Percentiles rank a stretch among this genome's conserved stretches.
phyloP scores from a whole-genome alignment of 2,797 vertebrate genomes.

The Avahi laniger region DNA sequence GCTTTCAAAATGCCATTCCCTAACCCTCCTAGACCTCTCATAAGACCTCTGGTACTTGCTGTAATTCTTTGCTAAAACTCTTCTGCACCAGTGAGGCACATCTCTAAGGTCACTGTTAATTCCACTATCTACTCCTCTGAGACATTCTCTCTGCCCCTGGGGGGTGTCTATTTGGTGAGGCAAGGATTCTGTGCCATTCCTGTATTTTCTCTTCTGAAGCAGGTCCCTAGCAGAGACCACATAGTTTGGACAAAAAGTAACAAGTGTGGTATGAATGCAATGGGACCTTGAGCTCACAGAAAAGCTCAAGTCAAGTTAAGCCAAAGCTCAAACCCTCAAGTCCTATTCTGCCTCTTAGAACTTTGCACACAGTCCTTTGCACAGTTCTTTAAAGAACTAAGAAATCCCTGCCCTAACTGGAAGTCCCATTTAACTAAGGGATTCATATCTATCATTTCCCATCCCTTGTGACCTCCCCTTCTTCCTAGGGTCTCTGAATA shows the following conservation, averaged over 20 bases:
- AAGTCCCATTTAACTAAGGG: slow-evolving; percentile 41
- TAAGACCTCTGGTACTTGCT: neutral
- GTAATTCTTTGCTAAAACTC: neutral
- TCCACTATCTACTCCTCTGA: neutral
- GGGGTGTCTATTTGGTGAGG: neutral
- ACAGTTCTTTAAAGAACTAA: neutral
- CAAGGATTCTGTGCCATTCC: neutral
- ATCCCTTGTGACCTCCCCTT: neutral
- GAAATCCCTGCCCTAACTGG: neutral
- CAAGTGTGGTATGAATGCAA: neutral
- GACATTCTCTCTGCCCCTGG: neutral
- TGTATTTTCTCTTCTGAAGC: neutral
- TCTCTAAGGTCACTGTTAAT: neutral
- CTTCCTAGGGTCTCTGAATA: slow-evolving; percentile 62
- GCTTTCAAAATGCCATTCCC: slow-evolving; percentile 68
- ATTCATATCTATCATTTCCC: slow-evolving; percentile 51
- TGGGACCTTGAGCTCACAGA: neutral
- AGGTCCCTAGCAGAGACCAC: neutral
- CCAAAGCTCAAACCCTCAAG: neutral
- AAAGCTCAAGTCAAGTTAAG: neutral
- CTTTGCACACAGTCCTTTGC: neutral
- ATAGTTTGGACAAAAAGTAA: neutral
- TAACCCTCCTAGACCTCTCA: neutral
- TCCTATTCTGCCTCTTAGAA: neutral
- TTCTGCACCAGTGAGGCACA: neutral